Base-by-base conservation (phyloP, 2,113 vertebrate genomes). In the Podocnemis expansa region DNA sequence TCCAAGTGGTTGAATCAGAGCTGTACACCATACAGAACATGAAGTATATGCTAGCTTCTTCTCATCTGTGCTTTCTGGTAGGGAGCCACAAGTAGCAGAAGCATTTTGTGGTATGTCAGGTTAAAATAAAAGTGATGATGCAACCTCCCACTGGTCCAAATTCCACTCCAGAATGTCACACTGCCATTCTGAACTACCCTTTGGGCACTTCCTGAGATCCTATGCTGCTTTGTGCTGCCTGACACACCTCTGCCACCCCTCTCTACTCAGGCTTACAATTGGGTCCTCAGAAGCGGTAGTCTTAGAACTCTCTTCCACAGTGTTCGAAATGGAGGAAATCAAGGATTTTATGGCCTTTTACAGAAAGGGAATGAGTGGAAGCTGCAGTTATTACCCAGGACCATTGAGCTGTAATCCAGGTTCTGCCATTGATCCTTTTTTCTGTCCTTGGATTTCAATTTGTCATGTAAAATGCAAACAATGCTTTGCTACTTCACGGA, bases 181-280 rank as follows among this genome's bases (percentile, higher is more conserved):
- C 34, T n/a, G 16, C 60, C 60, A 19, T 67, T 67, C 31, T 17
- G 60, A 67, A 8, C 8, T n/a, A 34, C 34, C 34, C 29, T 16
- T 8, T n/a, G 60, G 60, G 60, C 34, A 67, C 3, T n/a, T 14
- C 34, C 34, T n/a, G n/a, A 67, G 63, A n/a, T 67, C 17, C 34
- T 67, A 31, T 63, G 31, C 31, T n/a, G n/a, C n/a, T n/a, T 19
- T n/a, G 34, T 63, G 16, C 31, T 67, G 60, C 34, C 31, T 67
- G 34, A 13, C 6, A 34, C 6, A 63, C 31, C 16, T 6, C 31
- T 63, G 60, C 31, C 31, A 63, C 7, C 60, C 31, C 31, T 34
- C 10, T 3, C 21, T 21, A 22, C n/a, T 52, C 8, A 80, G 51
- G 22, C 78, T 54, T 0, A 0, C 1, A 70, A 2, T 29, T 82